Evolutionary conservation across 2,888 invertebrate genomes (phyloP), one percentile per base, ranked within the genome.

Genomic region (Seira musarum): DNA sequence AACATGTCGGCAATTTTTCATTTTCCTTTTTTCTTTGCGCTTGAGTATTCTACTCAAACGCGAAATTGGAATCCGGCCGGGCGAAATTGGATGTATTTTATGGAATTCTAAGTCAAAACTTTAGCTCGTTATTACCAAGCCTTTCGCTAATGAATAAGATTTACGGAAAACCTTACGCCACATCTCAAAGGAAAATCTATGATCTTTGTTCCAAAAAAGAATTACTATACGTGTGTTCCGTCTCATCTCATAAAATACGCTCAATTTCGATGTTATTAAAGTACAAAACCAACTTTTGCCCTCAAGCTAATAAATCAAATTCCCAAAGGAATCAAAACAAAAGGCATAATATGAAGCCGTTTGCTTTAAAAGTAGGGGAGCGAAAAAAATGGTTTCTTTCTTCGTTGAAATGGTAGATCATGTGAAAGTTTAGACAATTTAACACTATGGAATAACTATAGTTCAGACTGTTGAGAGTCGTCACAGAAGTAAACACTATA

Each of bases 231-330:
- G 15, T 53, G 17, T 53, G 53, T 53, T n/a, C 15, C 53, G 3
- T 53, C 13, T 40, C 40, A n/a, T 30, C 30, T 30, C 53, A 13
- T 53, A 53, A 53, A 53, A 53, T 40, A 40, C n/a, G n/a, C 30
- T 8, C 30, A 2, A 30, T 30, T 30, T 30, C n/a, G n/a, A n/a
- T n/a, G n/a, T n/a, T 2, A 30, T 30, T 30, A 30, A 30, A 30
- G 30, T 30, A 30, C 30, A 8, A 5, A 30, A 30, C 30, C 30
- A 30, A 30, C 53, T 53, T 53, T 53, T 53, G n/a, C n/a, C 53
- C 53, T 17, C 15, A 53, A 53, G 53, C 53, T 53, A 53, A 53
- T 53, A 53, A 53, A 53, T 53, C 53, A 53, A 53, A 53, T 8
- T 53, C 53, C 13, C 53, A 13, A 53, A 53, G 15, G 53, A 53